These are phyloP conservation scores for Alosa alosa DNA, from an alignment of 2,113 vertebrate species.

Conservation along the genomic window DNA sequence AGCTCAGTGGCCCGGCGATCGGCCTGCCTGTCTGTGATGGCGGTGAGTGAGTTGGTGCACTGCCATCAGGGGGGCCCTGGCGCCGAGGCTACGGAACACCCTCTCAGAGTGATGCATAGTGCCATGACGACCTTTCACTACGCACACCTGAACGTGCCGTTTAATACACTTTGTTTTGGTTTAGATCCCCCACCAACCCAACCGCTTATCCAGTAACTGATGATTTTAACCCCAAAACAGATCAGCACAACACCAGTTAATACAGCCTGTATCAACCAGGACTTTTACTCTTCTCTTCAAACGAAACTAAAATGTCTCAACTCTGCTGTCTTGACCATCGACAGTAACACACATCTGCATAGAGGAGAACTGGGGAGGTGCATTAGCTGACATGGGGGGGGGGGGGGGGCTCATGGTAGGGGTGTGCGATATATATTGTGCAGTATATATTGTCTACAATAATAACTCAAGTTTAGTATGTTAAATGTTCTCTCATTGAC, in stretches of 20 bases:
- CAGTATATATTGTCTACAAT: too few relatives aligned
- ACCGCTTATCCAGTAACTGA: background rate
- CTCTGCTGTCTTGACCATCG: background rate
- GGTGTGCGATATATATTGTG: background rate
- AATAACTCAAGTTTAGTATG: too few relatives aligned
- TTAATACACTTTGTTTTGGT: background rate
- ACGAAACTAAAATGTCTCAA: background rate
- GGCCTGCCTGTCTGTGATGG: background rate
- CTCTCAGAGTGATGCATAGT: constrained; percentile 17
- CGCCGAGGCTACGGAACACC: constrained; percentile 30
- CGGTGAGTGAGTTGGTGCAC: constrained; percentile 23
- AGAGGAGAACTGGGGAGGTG: constrained; percentile 17
- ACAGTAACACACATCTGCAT: constrained; percentile 20
- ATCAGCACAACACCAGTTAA: background rate
- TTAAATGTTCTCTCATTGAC: too few relatives aligned
- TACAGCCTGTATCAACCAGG: background rate
- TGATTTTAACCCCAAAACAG: background rate
- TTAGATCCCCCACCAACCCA: background rate
- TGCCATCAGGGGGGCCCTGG: constrained; percentile 14
- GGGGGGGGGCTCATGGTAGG: background rate
- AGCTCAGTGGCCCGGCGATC: constrained; percentile 24
- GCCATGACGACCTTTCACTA: background rate
- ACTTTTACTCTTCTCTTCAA: background rate
- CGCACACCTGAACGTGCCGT: background rate
- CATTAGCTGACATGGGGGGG: background rate